Evolutionary conservation across 2,888 invertebrate species (phyloP), one percentile per base, ranked within the genome.

Genomic region (Pecten maximus): DNA sequence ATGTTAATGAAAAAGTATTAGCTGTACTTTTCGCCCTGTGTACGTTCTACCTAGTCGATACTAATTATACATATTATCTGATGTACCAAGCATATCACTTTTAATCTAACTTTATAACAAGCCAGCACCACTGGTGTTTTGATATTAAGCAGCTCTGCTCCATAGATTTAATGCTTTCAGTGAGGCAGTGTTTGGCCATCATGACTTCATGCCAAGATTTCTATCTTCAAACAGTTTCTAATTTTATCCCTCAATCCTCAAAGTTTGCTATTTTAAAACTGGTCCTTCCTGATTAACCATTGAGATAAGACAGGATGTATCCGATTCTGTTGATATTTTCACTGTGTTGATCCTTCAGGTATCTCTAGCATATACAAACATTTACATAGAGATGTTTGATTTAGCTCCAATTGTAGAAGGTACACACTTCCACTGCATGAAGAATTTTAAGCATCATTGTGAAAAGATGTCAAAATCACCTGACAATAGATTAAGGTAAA

Each of bases 261-360:
- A 12, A 74, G 74, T 74, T n/a, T 74, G 74, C 74, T 74, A 74
- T 74, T 74, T 74, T 74, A 74, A 74, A 74, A 35, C 74, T 35
- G 35, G 74, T 74, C 28, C 35, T 23, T 35, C 74, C 35, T 74
- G 74, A 74, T 74, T 74, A 23, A 35, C 74, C 28, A 2, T 0
- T 4, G 35, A 35, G 74, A 74, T 74, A 74, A 74, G 74, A 74
- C 74, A 74, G 74, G 74, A 74, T 74, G 74, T 74, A 74, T 74
- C 74, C 28, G 35, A 74, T 74, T 74, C 74, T 35, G 15, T 23
- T 28, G 74, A 74, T 74, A 54, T 54, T 54, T 19, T 8, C 54
- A n/a, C n/a, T 54, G 23, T 54, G 74, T 74, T 74, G 74, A 74
- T 74, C 19, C 23, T 54, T 54, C 74, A 74, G 74, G 74, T 35